Evolutionary conservation across 2,888 invertebrate genomes (phyloP).

Genomic region (Microdon myrmicae): DNA sequence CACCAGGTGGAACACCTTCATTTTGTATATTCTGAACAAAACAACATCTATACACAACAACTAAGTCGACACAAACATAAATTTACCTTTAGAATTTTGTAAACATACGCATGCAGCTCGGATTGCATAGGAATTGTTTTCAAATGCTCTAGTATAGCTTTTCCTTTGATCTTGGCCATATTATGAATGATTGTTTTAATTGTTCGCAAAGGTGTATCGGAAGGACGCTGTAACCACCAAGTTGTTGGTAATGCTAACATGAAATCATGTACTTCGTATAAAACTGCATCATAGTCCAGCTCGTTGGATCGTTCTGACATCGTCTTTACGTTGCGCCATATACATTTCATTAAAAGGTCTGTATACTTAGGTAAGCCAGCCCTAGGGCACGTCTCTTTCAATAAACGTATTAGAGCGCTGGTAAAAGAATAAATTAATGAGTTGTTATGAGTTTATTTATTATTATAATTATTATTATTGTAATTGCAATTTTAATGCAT

Average conservation of each 20-base stretch:
- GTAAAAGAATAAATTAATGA: slow-evolving; percentile 5
- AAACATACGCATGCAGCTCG: slow-evolving; percentile 86
- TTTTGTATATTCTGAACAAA: slow-evolving; percentile 68
- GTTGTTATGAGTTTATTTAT: too few relatives aligned
- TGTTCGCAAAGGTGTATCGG: slow-evolving; percentile 89
- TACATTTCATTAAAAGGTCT: slow-evolving; percentile 89
- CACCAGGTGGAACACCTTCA: slow-evolving; percentile 68
- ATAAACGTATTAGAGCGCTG: slow-evolving; percentile 86
- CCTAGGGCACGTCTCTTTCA: slow-evolving; percentile 85
- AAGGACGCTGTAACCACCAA: slow-evolving; percentile 86
- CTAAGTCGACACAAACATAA: neutral
- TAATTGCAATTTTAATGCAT: too few relatives aligned
- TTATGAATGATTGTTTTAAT: slow-evolving; percentile 94
- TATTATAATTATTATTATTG: too few relatives aligned
- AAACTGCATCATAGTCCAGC: slow-evolving; percentile 80
- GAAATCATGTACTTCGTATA: slow-evolving; percentile 88
- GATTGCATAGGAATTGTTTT: slow-evolving; percentile 82
- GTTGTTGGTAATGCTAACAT: slow-evolving; percentile 86
- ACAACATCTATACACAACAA: neutral
- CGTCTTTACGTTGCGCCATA: slow-evolving; percentile 93
- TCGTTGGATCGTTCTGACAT: slow-evolving; percentile 81
- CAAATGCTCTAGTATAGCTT: slow-evolving; percentile 81
- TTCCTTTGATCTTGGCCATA: slow-evolving; percentile 88
- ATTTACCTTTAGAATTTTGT: slow-evolving; percentile 77
- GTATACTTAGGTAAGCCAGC: slow-evolving; percentile 78